Base-by-base conservation (phyloP, 2,797 vertebrate species). In the Rachycentron canadum region DNA sequence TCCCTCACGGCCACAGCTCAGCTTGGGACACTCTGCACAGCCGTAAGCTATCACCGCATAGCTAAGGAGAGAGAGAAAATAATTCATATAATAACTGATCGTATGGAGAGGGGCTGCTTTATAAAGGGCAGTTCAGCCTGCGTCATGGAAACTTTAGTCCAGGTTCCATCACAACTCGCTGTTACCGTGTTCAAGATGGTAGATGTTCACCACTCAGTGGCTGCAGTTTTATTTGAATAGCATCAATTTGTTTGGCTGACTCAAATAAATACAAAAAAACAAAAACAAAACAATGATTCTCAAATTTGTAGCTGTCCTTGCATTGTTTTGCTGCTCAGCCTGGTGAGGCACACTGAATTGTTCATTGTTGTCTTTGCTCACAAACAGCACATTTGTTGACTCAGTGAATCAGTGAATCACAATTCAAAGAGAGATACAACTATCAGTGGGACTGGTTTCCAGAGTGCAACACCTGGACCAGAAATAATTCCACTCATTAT, bases 11-110 rank as follows among this genome's bases (percentile, higher is more conserved):
- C 94, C 96, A 0, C 96, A 97, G 87, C 94, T 95, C 82, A 97
- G 94, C 85, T 96, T 95, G 23, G 96, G 97, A 79, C 96, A 97
- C 69, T 96, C 95, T 0, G 96, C 96, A 67, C 96, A 97, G 84
- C 96, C 96, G 0, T 95, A 95, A 32, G 96, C 96, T 1, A 97
- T 96, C 78, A 97, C 97, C 5, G 96, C 96, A 0, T 96, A 97
- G 88, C 96, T 97, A 86, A 73, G 64, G 69, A 81, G 58, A 77
- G 56, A 86, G 4, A 23, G 34, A 14, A 14, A 59, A 10, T n/a
- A 49, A 17, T 43, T 45, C 43, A 38, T n/a, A 43, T 14, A 19
- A 19, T 69, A 7, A 58, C 21, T 13, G 23, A 52, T 67, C 23
- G 49, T 19, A 8, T 19, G 41, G 38, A 25, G 5, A 12, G 10